Base-by-base conservation (phyloP, 64 coral and sea anemone species). In the Porites lutea region DNA sequence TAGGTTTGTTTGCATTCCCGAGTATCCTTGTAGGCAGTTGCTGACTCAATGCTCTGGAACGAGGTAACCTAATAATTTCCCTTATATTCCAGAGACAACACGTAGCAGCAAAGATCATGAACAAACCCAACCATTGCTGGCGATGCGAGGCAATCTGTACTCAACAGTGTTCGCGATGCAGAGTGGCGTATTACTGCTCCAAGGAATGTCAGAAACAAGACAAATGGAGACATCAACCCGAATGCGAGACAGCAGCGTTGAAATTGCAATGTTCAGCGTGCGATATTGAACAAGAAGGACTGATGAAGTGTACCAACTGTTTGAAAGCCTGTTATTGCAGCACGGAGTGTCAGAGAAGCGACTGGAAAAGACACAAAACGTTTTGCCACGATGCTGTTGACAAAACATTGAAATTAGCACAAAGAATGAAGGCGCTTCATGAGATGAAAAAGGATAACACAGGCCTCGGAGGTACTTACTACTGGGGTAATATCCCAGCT, bases 401-500 rank as follows among this genome's bases (percentile, higher is more conserved):
- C 16, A 49, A 20, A 72, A 48, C 74, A 3, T 11, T 71, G 11
- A 52, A 71, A 60, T 45, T 92, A 8, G 90, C 48, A 10, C 51
- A 57, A 23, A 5, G 47, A 20, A 62, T 83, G 72, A 52, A 62
- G 6, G 4, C 0, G 48, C 13, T 82, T 14, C 14, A 21, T 8
- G 19, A 64, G 13, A 1, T 84, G 12, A 74, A 75, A 52, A 61
- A 69, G 52, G 2, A 3, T 2, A 62, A 5, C 14, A 6, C 53
- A 50, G 90, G 90, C 45, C 3, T 65, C 6, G 5, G 6, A 10
- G 50, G 14, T 6, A 83, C 83, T 6, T 92, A 86, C 50, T 92
- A 92, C 79, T 92, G 90, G 90, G 90, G 90, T 18, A 92, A 92
- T 86, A 45, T 51, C 16, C 90, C 90, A 52, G 90, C 90, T 10